phyloP scores from a whole-genome alignment of 37 sponge, comb jelly and placozoan species.

The Cladorhizidae sp. region DNA sequence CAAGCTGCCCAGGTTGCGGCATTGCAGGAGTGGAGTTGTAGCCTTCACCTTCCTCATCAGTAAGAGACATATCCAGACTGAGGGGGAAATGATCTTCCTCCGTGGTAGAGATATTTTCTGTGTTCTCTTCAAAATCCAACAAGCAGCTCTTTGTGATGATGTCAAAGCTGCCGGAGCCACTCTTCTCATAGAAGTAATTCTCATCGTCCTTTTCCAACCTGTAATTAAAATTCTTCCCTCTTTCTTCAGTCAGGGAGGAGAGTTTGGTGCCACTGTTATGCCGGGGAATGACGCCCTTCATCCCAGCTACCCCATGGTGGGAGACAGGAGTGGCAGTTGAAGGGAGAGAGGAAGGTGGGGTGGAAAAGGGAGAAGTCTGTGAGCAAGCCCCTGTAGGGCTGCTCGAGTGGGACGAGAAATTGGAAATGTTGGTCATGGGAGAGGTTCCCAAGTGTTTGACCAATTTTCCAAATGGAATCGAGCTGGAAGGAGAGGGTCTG shows the following conservation, averaged over 20 bases:
- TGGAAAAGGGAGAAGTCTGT: conserved; percentile 14
- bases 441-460: not conserved
- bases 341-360: conserved; percentile 24
- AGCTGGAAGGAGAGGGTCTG: not conserved
- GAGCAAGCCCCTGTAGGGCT: not conserved
- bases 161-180: not conserved
- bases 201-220: not conserved
- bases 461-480: conserved; percentile 10
- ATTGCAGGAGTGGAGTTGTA: no score
- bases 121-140: conserved; percentile 33
- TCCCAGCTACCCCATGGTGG: conserved; percentile 4
- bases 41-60: not conserved
- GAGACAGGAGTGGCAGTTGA: not conserved
- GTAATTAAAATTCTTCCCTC: not conserved
- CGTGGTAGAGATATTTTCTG: not conserved
- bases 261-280: conserved; percentile 34
- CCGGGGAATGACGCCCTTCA: not conserved
- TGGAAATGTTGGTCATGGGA: conserved; percentile 3
- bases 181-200: not conserved
- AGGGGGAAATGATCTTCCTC: conserved; percentile 40
- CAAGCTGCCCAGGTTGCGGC: no score
- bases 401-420: not conserved
- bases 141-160: conserved; percentile 37
- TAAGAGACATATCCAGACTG: conserved; percentile 12
- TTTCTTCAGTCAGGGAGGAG: conserved; percentile 24